phyloP scores from a whole-genome alignment of 2,888 invertebrate genomes.

The Agrypnus murinus region DNA sequence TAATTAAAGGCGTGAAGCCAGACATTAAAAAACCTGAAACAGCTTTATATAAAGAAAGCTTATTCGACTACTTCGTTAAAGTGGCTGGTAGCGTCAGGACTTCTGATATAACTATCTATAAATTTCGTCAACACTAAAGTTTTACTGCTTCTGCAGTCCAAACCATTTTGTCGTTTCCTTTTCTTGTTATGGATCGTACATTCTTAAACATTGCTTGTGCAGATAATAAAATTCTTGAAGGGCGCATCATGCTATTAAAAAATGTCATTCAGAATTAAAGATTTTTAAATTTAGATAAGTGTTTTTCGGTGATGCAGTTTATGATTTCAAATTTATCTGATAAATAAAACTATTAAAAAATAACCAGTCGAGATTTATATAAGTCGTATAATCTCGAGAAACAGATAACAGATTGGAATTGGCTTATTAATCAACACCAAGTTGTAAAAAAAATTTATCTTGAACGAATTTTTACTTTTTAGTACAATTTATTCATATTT shows the following conservation, averaged over 20 bases:
- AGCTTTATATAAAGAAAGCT: too few species aligned
- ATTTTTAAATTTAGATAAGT: conserved; percentile 42
- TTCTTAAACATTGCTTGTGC: conserved; percentile 7
- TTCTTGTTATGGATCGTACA: too few species aligned
- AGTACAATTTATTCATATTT: conserved; percentile 49
- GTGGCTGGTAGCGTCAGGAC: too few species aligned
- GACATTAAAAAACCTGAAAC: too few species aligned
- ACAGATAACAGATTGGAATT: conserved; percentile 24
- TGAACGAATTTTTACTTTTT: conserved; percentile 29
- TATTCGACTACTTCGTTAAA: too few species aligned
- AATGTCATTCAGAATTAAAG: conserved; percentile 31
- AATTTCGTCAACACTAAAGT: too few species aligned
- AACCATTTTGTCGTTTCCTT: too few species aligned
- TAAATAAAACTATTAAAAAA: conserved; percentile 15
- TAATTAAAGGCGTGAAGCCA: too few species aligned
- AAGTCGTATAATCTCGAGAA: conserved; percentile 5
- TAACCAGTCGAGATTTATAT: conserved; percentile 18
- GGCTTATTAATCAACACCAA: conserved; percentile 24
- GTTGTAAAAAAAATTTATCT: conserved; percentile 22
- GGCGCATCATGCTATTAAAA: conserved; percentile 26
- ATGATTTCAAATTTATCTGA: conserved; percentile 41
- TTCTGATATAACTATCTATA: too few species aligned
- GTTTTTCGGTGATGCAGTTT: conserved; percentile 38
- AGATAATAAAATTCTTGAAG: conserved; percentile 17
- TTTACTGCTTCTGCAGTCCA: too few species aligned